Evolutionary conservation across 2,797 vertebrate species (phyloP), one percentile per base, ranked within the genome.

Genomic region (Chromis chromis): DNA sequence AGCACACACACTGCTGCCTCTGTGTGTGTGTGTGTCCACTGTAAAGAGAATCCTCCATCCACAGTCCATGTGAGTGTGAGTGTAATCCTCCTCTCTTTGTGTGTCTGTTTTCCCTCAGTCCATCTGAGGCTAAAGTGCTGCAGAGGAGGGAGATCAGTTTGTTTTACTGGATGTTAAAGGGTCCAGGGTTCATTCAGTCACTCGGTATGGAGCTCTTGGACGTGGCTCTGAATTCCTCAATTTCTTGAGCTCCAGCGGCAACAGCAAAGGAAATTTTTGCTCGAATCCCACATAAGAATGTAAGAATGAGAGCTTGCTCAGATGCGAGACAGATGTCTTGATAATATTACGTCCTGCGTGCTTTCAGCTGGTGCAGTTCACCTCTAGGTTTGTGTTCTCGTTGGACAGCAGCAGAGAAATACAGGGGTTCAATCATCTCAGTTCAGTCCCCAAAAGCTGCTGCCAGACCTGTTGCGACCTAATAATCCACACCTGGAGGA

Each of bases 101-200:
- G 86, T 62, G 85, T 88, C 84, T 62, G 12, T 75, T 24, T 82
- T 76, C 75, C 65, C 69, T 88, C 79, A 68, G 86, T 92, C 85
- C 84, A 62, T 89, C 70, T 83, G 75, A 83, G 84, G 86, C 82
- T 93, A 92, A 93, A 94, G 93, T 92, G 92, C 91, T 87, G 83
- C 80, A 86, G 81, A 90, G 87, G 86, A 86, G 84, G 84, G 83
- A 71, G 60, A 70, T 56, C 53, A 57, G 63, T 72, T 44, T 73
- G 56, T 80, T 60, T 63, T 46, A 61, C 27, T 55, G 70, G 44
- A 7, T 17, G 33, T 79, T 40, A 36, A n/a, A 16, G 61, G 24
- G 57, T 75, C 28, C 39, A 12, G 40, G 59, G 39, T 65, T 24
- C 44, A 12, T 67, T 70, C 72, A 39, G 65, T 77, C 67, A 52